Evolutionary conservation across 1,140 invertebrate genomes (phyloP), one percentile per base, ranked within the genome.

Genomic region (Drosophila bipectinata): DNA sequence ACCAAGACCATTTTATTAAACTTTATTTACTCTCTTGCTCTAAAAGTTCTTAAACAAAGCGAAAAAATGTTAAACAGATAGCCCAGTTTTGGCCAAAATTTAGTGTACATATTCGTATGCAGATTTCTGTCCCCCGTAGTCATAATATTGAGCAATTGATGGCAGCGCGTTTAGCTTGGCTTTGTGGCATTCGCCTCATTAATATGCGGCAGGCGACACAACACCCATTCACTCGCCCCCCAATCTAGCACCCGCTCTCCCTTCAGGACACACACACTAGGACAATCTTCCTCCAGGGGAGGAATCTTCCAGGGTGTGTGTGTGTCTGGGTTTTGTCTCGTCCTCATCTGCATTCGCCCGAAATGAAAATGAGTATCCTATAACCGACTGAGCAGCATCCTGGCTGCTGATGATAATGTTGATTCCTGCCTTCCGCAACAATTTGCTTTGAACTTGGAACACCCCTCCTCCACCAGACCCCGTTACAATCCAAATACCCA

Each of bases 351-450:
- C 78, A 87, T 87, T 87, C 62, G 54, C 51, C 41, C 21, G 24
- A 87, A 76, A 78, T 75, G 81, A 67, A 56, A 51, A 60, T 44
- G 64, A 39, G 81, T 79, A 87, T 85, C 82, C 82, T 72, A 71
- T 79, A 66, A 67, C 71, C 67, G 72, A 52, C 79, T 63, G 74
- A 69, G 58, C 57, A 64, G 80, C 73, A 79, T 85, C 67, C 77
- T 80, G 67, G 62, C 34, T 80, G 72, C 63, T 79, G 83, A 88
- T 88, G 83, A 88, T 87, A 87, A 87, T 88, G 83, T 83, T 83
- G 83, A 88, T 88, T 88, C 81, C 81, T 88, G 83, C 76, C 83
- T 88, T 88, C 83, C 83, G 83, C 83, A 79, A 88, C 79, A 88
- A 88, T 88, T 88, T 88, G 83, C 83, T 88, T 88, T 88, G 83